A percentile compares a stretch with the other conserved stretches of the same genome.
Evolutionary conservation across 1,140 invertebrate genomes (phyloP).

Genomic region (Tenebrio molitor): DNA sequence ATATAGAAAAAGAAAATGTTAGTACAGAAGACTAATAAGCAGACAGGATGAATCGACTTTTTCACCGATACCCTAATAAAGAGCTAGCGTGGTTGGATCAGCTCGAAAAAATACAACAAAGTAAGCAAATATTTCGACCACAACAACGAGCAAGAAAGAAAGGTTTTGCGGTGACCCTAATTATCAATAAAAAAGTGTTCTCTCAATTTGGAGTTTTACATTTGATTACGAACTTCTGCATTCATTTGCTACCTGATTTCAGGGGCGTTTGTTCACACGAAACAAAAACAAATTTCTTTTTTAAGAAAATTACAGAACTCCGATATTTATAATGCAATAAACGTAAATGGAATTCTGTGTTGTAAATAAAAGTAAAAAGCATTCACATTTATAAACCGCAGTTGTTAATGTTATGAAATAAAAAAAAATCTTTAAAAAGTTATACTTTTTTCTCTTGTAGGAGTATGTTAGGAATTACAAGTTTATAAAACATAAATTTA

Average conservation of each 20-base stretch:
- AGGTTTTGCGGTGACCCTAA: conserved; percentile 9
- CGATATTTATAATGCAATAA: no score
- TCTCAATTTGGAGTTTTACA: not conserved
- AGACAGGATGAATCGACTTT: conserved; percentile 17
- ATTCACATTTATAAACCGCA: no score
- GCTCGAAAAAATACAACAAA: conserved; percentile 13
- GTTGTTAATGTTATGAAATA: no score
- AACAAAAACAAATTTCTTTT: no score
- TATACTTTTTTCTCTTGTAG: no score
- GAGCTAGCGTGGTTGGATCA: conserved; percentile 26
- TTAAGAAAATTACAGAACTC: no score
- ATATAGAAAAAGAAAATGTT: conserved; percentile 20
- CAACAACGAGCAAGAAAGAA: not conserved
- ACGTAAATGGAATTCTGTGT: no score
- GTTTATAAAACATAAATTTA: no score
- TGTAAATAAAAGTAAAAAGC: no score
- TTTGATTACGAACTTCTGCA: not conserved
- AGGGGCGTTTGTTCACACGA: no score
- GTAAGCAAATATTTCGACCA: conserved; percentile 28
- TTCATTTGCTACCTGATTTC: not conserved
- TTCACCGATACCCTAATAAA: conserved; percentile 30
- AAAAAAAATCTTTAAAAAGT: no score
- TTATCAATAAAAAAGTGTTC: conserved; percentile 16
- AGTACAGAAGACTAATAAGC: conserved; percentile 14
- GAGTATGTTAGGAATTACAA: no score